Evolutionary conservation across 2,113 vertebrate species (phyloP).

Genomic region (Clarias macrocephalus): DNA sequence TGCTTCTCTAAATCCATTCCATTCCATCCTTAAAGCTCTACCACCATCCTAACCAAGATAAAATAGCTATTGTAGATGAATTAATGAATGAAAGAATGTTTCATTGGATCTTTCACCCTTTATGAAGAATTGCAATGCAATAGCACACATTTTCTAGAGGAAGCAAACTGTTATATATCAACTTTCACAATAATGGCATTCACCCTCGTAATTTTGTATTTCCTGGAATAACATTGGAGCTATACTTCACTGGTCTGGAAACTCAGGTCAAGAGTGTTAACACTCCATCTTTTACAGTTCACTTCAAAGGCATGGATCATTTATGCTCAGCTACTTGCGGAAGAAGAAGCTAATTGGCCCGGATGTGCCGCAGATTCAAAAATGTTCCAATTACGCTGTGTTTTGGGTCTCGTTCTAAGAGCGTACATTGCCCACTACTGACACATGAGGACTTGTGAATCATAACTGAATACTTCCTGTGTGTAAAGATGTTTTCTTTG

Average conservation of each 20-base stretch:
- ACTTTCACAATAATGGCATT: neutral
- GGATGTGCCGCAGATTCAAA: slow-evolving; percentile 32
- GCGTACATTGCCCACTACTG: slow-evolving; percentile 26
- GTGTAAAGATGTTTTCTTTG: slow-evolving; percentile 12
- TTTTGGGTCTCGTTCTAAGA: slow-evolving; percentile 19
- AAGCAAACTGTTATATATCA: neutral
- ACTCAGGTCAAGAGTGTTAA: slow-evolving; percentile 6
- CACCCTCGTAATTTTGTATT: slow-evolving; percentile 7
- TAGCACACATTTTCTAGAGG: neutral
- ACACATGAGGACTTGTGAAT: slow-evolving; percentile 45
- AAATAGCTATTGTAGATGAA: neutral
- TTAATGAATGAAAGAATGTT: neutral
- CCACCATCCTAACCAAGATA: neutral
- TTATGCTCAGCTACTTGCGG: slow-evolving; percentile 23
- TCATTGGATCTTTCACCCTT: neutral
- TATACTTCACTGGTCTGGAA: neutral
- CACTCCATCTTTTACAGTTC: slow-evolving; percentile 12
- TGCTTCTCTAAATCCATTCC: too few species aligned
- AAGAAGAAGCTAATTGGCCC: slow-evolving; percentile 44
- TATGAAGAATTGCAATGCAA: neutral
- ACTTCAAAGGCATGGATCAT: slow-evolving; percentile 25
- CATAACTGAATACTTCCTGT: slow-evolving; percentile 53
- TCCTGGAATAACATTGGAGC: neutral
- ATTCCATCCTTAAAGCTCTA: neutral
- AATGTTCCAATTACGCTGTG: slow-evolving; percentile 26